Evolutionary conservation across 1,140 invertebrate genomes (phyloP), one percentile per base, ranked within the genome.

Genomic region (Centruroides sculpturatus): DNA sequence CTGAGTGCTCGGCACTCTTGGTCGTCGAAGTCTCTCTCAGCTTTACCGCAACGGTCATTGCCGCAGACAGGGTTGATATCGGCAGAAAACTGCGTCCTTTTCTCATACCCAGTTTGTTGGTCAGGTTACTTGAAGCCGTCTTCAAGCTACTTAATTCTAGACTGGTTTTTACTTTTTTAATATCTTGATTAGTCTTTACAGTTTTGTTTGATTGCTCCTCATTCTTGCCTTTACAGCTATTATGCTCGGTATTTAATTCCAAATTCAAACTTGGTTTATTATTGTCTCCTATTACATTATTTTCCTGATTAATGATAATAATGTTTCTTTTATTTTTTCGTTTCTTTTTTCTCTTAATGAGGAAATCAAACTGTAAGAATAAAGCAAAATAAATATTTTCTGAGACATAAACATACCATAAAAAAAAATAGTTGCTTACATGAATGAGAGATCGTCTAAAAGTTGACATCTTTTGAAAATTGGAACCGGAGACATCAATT

Each of bases 381-480:
- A 41, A 41, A 41, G 8, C 23, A 0, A 23, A 23, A 23, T 23
- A 23, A 23, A 23, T 23, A 23, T 23, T 23, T 23, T 23, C 23
- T 23, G 23, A 23, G 23, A 23, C 23, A 23, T 23, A 23, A 23
- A 2, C 23, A 23, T 23, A 23, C 23, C 23, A 41, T 41, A 41
- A n/a, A 49, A 41, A 7, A 49, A n/a, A 56, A 56, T 41, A 13
- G 9, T 4, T 12, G 61, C 68, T 81, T 48, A 81, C 75, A 64
- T 83, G 81, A 57, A 84, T 75, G 59, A 92, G 78, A 12, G 89
- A 92, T 71, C 86, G 82, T 57, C 90, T 78, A 36, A 87, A 83
- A 67, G 79, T 80, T 66, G 85, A 86, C 86, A 92, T 90, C 65
- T 89, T 81, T 66, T 87, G 82, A 79, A 93, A 94, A 70, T 83